Conservation (phyloP, 2,888 invertebrate species). For the Phaonia tiefii region DNA sequence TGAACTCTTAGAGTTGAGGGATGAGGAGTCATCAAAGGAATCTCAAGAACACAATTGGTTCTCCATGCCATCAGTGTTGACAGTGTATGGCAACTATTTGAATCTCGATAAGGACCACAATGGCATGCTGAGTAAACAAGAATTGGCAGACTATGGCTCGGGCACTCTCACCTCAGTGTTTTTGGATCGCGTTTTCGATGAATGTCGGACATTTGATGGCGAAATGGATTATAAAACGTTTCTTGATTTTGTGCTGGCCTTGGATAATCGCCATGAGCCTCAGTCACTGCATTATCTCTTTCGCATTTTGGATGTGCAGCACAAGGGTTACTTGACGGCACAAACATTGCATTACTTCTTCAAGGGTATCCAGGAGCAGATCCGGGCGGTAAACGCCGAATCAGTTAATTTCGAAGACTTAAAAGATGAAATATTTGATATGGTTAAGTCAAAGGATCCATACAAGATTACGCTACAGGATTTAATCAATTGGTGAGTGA, state of each 20-base stretch:
- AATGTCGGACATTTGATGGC: constrained; percentile 95
- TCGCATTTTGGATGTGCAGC: constrained; percentile 93
- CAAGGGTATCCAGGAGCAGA: constrained; percentile 95
- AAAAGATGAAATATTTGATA: constrained; percentile 98
- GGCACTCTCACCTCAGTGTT: constrained; percentile 95
- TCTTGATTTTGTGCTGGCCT: constrained; percentile 94
- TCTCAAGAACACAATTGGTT: constrained; percentile 95
- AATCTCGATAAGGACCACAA: constrained; percentile 97
- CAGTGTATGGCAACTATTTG: constrained; percentile 96
- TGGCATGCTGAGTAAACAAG: constrained; percentile 95
- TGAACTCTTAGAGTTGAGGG: constrained; percentile 93
- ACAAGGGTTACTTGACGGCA: constrained; percentile 92
- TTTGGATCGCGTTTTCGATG: constrained; percentile 95
- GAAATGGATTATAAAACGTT: constrained; percentile 99
- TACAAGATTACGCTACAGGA: constrained; percentile 92
- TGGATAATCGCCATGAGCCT: constrained; percentile 95
- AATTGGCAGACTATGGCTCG: constrained; percentile 93
- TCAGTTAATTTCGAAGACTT: constrained; percentile 95
- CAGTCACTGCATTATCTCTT: constrained; percentile 96
- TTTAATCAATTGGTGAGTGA: constrained; percentile 86
- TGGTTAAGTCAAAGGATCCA: constrained; percentile 95
- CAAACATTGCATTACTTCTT: constrained; percentile 97
- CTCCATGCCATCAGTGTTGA: constrained; percentile 91
- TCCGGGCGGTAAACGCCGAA: constrained; percentile 93
- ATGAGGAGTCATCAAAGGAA: constrained; percentile 91